phyloP scores from a whole-genome alignment of 2,113 vertebrate species.

The Alethe castanea region DNA sequence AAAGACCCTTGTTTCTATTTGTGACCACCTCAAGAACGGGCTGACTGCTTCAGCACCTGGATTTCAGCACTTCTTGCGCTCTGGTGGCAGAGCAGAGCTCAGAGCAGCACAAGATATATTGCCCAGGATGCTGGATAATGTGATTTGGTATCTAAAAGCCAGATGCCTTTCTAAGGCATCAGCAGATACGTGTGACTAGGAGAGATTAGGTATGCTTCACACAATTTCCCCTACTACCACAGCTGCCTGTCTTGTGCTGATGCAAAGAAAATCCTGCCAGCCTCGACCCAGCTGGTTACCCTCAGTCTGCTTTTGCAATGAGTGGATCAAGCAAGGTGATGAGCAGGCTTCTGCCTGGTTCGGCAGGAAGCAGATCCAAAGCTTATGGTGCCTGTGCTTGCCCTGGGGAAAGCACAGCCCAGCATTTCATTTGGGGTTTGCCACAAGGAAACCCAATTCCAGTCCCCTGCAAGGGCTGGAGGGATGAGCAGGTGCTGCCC shows the following conservation, averaged over 20 bases:
- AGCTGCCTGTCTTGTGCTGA: not conserved
- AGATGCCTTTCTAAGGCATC: not conserved
- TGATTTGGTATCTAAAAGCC: not conserved
- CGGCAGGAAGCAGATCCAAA: not conserved
- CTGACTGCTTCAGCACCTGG: not conserved
- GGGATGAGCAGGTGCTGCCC: fast-evolving
- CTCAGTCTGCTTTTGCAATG: not conserved
- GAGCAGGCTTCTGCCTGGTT: not conserved
- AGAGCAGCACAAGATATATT: not conserved
- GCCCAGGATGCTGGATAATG: not conserved
- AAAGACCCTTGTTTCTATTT: not conserved
- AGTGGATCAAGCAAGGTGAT: not conserved
- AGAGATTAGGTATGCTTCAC: not conserved
- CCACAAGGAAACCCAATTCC: not conserved
- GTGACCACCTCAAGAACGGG: not conserved
- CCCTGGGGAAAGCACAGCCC: not conserved
- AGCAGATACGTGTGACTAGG: not conserved
- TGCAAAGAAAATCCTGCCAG: not conserved
- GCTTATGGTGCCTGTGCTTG: not conserved
- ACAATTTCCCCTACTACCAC: not conserved
- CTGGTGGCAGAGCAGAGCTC: not conserved
- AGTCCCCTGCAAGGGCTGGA: not conserved
- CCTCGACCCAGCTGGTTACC: not conserved
- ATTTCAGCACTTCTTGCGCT: not conserved
- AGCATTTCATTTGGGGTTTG: not conserved